Evolutionary conservation across 2,797 vertebrate species (phyloP), one percentile per base, ranked within the genome.

Genomic region (Mus minutoides): DNA sequence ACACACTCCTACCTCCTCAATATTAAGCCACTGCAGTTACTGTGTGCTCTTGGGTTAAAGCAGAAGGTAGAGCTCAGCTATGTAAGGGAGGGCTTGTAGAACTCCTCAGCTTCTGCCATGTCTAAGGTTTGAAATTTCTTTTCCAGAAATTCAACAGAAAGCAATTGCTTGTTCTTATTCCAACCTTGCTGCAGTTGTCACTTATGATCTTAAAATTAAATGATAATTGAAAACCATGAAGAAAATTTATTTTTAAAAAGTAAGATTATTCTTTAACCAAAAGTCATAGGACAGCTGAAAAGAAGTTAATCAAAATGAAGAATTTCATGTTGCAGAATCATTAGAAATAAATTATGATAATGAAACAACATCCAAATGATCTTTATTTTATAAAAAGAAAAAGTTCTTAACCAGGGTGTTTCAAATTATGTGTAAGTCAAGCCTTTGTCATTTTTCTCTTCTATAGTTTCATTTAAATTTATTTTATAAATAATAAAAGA

Each of bases 341-440:
- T 67, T 12, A 84, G 85, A 95, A 87, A 52, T 14, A 64, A 17
- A 94, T 79, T 0, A 54, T 69, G 56, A 88, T 67, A 77, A 84
- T 4, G 2, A 94, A 92, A 64, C 2, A 78, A 91, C 1, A 91
- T 54, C 37, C 76, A 16, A 29, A 17, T 22, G 5, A 64, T 56
- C 37, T 43, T 49, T 91, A 2, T 52, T 84, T 60, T 60, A 54
- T 6, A 91, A 91, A 88, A 12, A 94, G 21, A 83, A 77, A 95
- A 82, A 67, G 7, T 54, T n/a, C 24, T 73, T 62, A 62, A 3
- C 0, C 79, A 40, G 80, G 14, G 24, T n/a, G 90, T 95, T 69
- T 29, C n/a, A 95, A 97, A 90, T 62, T 71, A 88, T 56, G 52
- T 58, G 90, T 95, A 87, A 37, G 88, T 90, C 58, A 24, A 96